These are phyloP conservation scores for Sylvilagus bachmani DNA, from an alignment of 2,113 vertebrate genomes.

Conservation along the genomic window DNA sequence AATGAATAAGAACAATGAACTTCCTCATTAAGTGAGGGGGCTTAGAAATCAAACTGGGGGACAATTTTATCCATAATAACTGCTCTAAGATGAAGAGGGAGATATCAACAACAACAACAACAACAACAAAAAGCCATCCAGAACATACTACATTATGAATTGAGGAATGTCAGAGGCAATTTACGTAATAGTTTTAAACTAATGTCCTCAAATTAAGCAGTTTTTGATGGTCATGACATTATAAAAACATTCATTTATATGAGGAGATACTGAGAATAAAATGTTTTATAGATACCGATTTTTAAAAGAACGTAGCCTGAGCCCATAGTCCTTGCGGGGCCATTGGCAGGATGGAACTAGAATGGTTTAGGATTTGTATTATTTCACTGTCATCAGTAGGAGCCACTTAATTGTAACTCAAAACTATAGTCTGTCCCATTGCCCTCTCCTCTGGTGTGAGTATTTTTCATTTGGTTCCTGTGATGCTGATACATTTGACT, in stretches of 20 bases:
- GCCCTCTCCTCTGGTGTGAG: not conserved
- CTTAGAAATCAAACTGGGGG: not conserved
- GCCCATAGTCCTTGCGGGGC: not conserved
- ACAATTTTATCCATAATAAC: not conserved
- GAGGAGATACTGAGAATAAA: not conserved
- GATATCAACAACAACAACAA: not conserved
- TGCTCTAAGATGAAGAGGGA: not conserved
- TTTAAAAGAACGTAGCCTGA: not conserved
- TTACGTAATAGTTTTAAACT: not conserved
- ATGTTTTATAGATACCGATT: not conserved
- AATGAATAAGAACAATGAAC: not conserved
- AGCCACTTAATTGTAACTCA: not conserved
- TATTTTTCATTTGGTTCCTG: not conserved
- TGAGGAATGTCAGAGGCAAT: not conserved
- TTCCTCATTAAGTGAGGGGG: not conserved
- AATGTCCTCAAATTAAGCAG: not conserved
- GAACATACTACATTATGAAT: not conserved
- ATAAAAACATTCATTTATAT: not conserved
- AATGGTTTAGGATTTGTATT: not conserved
- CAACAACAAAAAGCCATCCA: not conserved
- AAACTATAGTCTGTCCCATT: not conserved
- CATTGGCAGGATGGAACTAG: not conserved
- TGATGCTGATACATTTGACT: not conserved
- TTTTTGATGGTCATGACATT: not conserved
- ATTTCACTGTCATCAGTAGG: not conserved